A percentile compares a stretch with the other conserved stretches of the same genome.
Evolutionary conservation across 1,140 invertebrate species (phyloP).

Genomic region (Aphelinus certus): DNA sequence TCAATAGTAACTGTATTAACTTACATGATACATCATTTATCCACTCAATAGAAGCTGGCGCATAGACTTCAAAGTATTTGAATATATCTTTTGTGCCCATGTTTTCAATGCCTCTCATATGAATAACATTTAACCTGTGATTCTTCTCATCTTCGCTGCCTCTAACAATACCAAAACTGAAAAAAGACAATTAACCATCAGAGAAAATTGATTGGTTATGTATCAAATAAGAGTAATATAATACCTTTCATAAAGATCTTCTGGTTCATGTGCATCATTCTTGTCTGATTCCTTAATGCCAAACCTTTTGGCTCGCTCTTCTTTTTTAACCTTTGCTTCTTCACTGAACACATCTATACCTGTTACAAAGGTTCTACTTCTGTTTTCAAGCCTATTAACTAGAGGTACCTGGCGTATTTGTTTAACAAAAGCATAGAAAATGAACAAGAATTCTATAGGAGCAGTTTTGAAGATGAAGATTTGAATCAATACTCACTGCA

Average conservation of each 20-base stretch:
- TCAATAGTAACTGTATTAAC: constrained; percentile 37
- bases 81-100: constrained; percentile 83
- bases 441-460: background rate
- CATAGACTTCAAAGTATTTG: constrained; percentile 79
- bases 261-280: constrained; percentile 68
- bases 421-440: background rate
- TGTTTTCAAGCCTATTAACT: constrained; percentile 57
- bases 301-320: constrained; percentile 77
- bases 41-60: constrained; percentile 81
- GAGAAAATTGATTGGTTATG: constrained; percentile 20
- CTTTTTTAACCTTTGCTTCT: constrained; percentile 71
- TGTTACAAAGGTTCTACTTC: constrained; percentile 66
- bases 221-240: constrained; percentile 3
- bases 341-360: constrained; percentile 72
- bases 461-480: background rate
- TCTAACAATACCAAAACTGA: constrained; percentile 71
- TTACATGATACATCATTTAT: constrained; percentile 81
- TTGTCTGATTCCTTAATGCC: constrained; percentile 68
- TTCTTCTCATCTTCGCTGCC: constrained; percentile 69
- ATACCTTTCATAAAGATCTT: constrained; percentile 71
- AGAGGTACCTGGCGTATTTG: constrained; percentile 25
- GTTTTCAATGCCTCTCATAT: constrained; percentile 78
- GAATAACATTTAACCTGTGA: constrained; percentile 76
- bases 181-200: constrained; percentile 38
- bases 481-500: constrained; percentile 14